These are phyloP conservation scores for Ahaetulla prasina DNA, from an alignment of 2,113 vertebrate genomes.

Conservation along the genomic window DNA sequence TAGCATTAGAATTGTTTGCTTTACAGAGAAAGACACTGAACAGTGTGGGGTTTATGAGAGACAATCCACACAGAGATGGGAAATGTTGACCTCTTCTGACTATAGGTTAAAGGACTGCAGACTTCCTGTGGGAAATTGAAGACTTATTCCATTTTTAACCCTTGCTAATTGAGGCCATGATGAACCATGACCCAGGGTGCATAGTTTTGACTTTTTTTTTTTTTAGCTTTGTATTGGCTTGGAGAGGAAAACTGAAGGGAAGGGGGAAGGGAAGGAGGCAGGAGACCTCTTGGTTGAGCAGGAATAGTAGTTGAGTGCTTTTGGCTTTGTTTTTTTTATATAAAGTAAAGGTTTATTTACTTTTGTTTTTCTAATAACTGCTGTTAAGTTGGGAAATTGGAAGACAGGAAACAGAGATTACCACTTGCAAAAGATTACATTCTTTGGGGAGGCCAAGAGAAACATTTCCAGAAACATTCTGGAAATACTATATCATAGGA, in stretches of 20 bases:
- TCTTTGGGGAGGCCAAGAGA: background rate
- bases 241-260: slow-evolving; percentile 28
- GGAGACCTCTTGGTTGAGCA: background rate
- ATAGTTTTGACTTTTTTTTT: slow-evolving; percentile 61
- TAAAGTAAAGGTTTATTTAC: background rate
- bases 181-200: slow-evolving; percentile 65
- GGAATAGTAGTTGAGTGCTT: slow-evolving; percentile 51
- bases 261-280: background rate
- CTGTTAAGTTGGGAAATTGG: slow-evolving; percentile 29
- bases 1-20: background rate
- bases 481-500: background rate
- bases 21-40: background rate
- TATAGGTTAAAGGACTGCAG: slow-evolving; percentile 27
- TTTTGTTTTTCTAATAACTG: slow-evolving; percentile 22
- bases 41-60: background rate
- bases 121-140: slow-evolving; percentile 72
- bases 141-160: slow-evolving; percentile 69
- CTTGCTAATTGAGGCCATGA: slow-evolving; percentile 67
- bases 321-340: slow-evolving; percentile 50
- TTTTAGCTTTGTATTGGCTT: slow-evolving; percentile 34
- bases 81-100: slow-evolving; percentile 47
- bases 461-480: background rate
- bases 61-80: slow-evolving; percentile 6
- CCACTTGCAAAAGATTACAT: background rate
- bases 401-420: slow-evolving; percentile 49